Conservation (phyloP, 1,140 invertebrate species). For the Anastatus disparis region DNA sequence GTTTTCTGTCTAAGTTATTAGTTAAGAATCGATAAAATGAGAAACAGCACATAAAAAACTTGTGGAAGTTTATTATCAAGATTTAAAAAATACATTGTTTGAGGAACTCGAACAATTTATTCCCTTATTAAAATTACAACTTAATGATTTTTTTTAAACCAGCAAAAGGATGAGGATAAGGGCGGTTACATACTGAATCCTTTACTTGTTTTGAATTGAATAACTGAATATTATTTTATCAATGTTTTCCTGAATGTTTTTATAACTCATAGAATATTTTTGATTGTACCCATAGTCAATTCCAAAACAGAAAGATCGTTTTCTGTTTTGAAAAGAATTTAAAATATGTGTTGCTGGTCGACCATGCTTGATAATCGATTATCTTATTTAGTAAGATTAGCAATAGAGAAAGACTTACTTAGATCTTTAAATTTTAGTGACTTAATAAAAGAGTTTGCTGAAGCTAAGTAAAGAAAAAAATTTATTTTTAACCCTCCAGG, state of each 20-base stretch:
- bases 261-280: conserved; percentile 20
- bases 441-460: not conserved
- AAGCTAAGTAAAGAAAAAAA: not conserved
- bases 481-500: too few relatives aligned
- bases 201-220: conserved; percentile 20
- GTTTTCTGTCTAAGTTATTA: conserved; percentile 11
- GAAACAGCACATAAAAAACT: conserved; percentile 1
- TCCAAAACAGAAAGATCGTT: conserved; percentile 34
- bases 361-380: too few relatives aligned
- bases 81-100: too few relatives aligned
- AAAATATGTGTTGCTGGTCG: too few relatives aligned
- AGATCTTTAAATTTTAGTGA: too few relatives aligned
- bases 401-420: not conserved
- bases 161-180: not conserved
- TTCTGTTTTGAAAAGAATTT: too few relatives aligned
- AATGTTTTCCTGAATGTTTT: conserved; percentile 25
- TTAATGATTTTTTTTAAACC: not conserved
- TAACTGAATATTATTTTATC: conserved; percentile 7
- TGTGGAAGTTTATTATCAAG: too few relatives aligned
- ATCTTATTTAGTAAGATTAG: not conserved
- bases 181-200: conserved; percentile 1
- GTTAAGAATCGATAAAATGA: not conserved
- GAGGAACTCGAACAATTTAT: too few relatives aligned
- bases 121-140: too few relatives aligned
- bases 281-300: conserved; percentile 29